These are phyloP conservation scores for Platyscelio sp. DNA, from an alignment of 2,888 invertebrate species.

Conservation along the genomic window DNA sequence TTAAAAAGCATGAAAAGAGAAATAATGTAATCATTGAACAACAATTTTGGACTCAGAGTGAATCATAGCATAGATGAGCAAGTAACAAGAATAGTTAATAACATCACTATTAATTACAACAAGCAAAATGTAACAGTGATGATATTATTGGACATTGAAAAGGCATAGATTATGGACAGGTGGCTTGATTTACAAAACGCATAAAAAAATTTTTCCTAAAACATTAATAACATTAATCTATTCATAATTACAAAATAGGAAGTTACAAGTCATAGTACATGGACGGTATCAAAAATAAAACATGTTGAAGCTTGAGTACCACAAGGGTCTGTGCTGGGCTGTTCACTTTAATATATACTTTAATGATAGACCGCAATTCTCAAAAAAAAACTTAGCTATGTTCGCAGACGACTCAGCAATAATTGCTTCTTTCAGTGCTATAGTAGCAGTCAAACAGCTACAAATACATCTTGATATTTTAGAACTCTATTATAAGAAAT, in stretches of 20 bases:
- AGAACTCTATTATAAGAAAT: too few relatives aligned
- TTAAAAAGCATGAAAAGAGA: slow-evolving; percentile 44
- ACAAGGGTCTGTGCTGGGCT: slow-evolving; percentile 67
- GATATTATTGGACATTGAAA: slow-evolving; percentile 70
- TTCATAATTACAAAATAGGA: neutral
- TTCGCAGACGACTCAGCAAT: slow-evolving; percentile 59
- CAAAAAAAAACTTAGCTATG: slow-evolving; percentile 44
- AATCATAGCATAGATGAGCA: slow-evolving; percentile 76
- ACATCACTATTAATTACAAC: slow-evolving; percentile 74
- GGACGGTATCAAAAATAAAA: neutral
- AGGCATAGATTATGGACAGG: slow-evolving; percentile 74
- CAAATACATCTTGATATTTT: too few relatives aligned
- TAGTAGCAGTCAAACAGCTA: slow-evolving; percentile 59
- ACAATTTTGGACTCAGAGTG: slow-evolving; percentile 78
- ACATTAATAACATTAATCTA: neutral
- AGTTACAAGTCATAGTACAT: too few relatives aligned
- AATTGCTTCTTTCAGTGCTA: slow-evolving; percentile 49
- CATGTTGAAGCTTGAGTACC: slow-evolving; percentile 20
- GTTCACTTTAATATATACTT: slow-evolving; percentile 74
- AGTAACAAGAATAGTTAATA: slow-evolving; percentile 74
- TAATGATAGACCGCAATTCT: slow-evolving; percentile 58
- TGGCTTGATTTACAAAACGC: slow-evolving; percentile 77
- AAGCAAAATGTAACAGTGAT: slow-evolving; percentile 73
- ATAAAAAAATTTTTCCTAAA: slow-evolving; percentile 57
- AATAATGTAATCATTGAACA: slow-evolving; percentile 50